Evolutionary conservation across 2,888 invertebrate species (phyloP), one percentile per base, ranked within the genome.

Genomic region (Mesorhabditis belari): DNA sequence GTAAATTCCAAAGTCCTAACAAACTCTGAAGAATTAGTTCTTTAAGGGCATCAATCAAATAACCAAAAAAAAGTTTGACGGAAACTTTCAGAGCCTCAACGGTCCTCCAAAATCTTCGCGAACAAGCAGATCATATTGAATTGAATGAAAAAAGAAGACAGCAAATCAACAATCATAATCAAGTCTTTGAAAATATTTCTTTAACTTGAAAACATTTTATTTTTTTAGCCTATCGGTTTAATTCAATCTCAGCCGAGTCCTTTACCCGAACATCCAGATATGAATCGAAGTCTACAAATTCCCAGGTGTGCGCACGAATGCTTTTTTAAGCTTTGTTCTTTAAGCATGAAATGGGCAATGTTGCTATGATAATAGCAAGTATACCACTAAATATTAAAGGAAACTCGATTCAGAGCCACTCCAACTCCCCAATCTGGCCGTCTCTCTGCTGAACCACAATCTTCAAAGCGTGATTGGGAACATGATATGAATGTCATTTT

Each of bases 401-500:
- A n/a, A n/a, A n/a, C n/a, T n/a, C n/a, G n/a, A 17, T 35, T 35
- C n/a, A 35, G 44, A n/a, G 44, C 44, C 12, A 17, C 44, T 35
- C 44, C 44, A 35, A 35, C n/a, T 35, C 44, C 12, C 12, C 44
- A 35, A 35, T 17, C 12, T n/a, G n/a, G 44, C 12, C n/a, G n/a
- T n/a, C 44, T 17, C n/a, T 35, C n/a, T 35, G n/a, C n/a, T 12
- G 23, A n/a, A 23, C 23, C 51, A 12, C n/a, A 19, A 21, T 21
- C n/a, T n/a, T 19, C 19, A n/a, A n/a, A 60, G 2, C 52, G 63
- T 17, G 65, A 67, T 51, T 57, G 70, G 3, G 67, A 70, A 25
- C n/a, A n/a, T n/a, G 68, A 71, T 25, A 69, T 73, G 69, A 70
- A 73, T 50, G 70, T 76, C 23, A 71, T 79, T 5, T 79, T 76